Evolutionary conservation across 2,797 vertebrate species (phyloP), one percentile per base, ranked within the genome.

Genomic region (Onychomys leucogaster): DNA sequence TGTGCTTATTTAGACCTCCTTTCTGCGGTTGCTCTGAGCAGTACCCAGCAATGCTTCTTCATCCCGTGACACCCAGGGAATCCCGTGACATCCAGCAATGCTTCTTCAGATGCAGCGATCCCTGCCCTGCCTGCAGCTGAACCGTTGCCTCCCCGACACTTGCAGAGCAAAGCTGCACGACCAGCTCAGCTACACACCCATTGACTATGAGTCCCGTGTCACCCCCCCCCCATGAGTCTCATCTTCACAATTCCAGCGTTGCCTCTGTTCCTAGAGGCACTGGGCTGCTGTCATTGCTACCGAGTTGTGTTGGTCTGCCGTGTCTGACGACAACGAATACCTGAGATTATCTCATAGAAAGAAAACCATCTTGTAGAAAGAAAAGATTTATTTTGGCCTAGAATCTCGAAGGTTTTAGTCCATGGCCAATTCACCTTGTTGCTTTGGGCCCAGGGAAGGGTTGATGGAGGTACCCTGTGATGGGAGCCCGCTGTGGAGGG

Each of bases 101-200:
- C 1, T 19, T 41, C 67, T 49, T 73, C n/a, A 41, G 55, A 21
- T 1, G 49, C 21, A 32, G 29, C 25, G 14, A 3, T 6, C 19
- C 5, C 7, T 23, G 8, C 4, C 11, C 21, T 0, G 8, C 43
- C 5, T 37, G 52, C 67, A 91, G 19, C 89, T 41, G 75, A 52
- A 37, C 11, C 46, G 0, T 63, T 11, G 2, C 2, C 23, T 82
- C 27, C 65, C 27, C 59, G 2, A 7, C 8, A 5, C 59, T 4
- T 34, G 2, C 59, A 2, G 29, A 61, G 76, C 43, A 0, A 0
- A 21, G 34, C 25, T 57, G 2, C 0, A 2, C 9, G 46, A 63
- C 69, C 7, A 4, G 1, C 4, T 12, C 57, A 11, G 32, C 59
- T 29, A n/a, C 11, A 9, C 6, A 2, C 23, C 55, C 11, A 4